A percentile compares a stretch with the other conserved stretches of the same genome.
These are phyloP conservation scores for Portunus trituberculatus DNA, from an alignment of 1,140 invertebrate genomes.

Conservation along the genomic window DNA sequence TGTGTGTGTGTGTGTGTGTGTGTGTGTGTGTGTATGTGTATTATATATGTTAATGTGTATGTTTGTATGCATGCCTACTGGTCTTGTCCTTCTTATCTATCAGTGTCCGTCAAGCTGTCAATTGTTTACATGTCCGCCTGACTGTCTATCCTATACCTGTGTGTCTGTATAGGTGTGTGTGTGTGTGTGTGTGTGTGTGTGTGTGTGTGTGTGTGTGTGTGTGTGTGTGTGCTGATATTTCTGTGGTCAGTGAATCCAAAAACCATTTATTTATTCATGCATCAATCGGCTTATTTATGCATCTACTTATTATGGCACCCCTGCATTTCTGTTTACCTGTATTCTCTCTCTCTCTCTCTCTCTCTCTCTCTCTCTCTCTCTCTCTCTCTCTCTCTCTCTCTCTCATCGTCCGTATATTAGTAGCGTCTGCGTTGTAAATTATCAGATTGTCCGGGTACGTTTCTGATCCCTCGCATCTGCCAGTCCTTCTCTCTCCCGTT, in stretches of 20 bases:
- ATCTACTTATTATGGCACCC: too few relatives aligned
- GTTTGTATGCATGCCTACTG: not conserved
- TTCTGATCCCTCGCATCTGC: conserved; percentile 1
- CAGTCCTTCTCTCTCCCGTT: not conserved
- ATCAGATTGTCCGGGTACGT: not conserved
- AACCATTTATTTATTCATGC: too few relatives aligned
- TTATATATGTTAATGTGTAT: not conserved
- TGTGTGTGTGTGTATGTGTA: not conserved
- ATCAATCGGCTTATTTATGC: too few relatives aligned
- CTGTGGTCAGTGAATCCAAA: too few relatives aligned
- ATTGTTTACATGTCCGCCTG: not conserved
- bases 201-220: not conserved
- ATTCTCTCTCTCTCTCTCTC: not conserved
- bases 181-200: conserved; percentile 1
- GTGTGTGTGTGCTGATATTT: too few relatives aligned
- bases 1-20: conserved; percentile 20
- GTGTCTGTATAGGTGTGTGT: not conserved
- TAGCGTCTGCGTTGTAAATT: conserved; percentile 22
- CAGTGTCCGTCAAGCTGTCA: conserved; percentile 6
- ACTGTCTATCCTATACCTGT: not conserved
- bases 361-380: too few relatives aligned
- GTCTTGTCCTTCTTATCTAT: not conserved
- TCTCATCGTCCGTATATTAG: not conserved
- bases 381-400: conserved; percentile 7
- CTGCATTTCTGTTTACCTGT: not conserved